Percentiles rank a stretch among this genome's conserved stretches.
These are phyloP conservation scores for Zootermopsis nevadensis DNA, from an alignment of 2,888 invertebrate genomes.

Conservation along the genomic window DNA sequence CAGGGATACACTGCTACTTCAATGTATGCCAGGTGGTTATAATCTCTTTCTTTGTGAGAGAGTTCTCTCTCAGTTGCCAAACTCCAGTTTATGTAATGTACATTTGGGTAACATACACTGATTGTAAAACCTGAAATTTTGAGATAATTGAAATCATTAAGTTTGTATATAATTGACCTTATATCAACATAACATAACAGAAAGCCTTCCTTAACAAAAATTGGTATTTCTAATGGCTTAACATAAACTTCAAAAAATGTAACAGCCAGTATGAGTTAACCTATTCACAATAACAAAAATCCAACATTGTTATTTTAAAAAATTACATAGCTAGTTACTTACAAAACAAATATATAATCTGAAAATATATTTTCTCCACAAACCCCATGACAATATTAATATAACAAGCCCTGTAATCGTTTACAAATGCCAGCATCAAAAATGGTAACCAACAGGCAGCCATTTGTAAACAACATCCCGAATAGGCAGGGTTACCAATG, in stretches of 20 bases:
- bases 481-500: background rate
- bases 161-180: no score
- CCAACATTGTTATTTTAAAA: background rate
- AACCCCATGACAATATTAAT: background rate
- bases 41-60: slow-evolving; percentile 19
- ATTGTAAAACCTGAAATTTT: background rate
- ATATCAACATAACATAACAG: no score
- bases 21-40: background rate
- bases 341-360: background rate
- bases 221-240: background rate
- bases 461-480: slow-evolving; percentile 5
- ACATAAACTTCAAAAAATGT: background rate
- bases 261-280: background rate
- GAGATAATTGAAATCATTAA: background rate
- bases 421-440: background rate
- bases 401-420: background rate
- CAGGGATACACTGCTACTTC: background rate
- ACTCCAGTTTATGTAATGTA: slow-evolving; percentile 24
- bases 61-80: slow-evolving; percentile 13
- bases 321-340: slow-evolving; percentile 3
- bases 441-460: background rate
- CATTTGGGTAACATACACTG: background rate
- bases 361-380: background rate
- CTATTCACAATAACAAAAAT: background rate
- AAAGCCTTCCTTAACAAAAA: no score